phyloP scores from a whole-genome alignment of 2,113 vertebrate species.

The Epinephelus cyanopodus region DNA sequence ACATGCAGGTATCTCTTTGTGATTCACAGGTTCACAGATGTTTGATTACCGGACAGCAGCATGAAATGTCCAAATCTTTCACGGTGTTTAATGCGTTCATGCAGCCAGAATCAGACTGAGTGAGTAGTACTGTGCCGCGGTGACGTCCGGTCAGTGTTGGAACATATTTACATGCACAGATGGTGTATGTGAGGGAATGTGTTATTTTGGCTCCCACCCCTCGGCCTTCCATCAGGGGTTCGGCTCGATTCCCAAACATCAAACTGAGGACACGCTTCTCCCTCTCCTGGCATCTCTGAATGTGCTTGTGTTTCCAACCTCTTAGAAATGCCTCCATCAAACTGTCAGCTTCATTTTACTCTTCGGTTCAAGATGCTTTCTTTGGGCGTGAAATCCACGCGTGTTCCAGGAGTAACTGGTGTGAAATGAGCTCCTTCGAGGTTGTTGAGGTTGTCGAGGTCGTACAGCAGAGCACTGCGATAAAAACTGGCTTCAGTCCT shows the following conservation, averaged over 20 bases:
- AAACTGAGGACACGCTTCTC: conserved; percentile 11
- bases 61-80: background rate
- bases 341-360: conserved; percentile 18
- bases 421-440: conserved; percentile 2
- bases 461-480: background rate
- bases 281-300: conserved; percentile 26
- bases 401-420: background rate
- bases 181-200: conserved; percentile 44
- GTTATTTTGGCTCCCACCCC: conserved; percentile 43
- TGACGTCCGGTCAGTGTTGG: conserved; percentile 5
- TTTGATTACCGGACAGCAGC: background rate
- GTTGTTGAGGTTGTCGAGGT: background rate
- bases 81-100: background rate
- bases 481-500: background rate
- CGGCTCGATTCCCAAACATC: conserved; percentile 44
- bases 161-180: conserved; percentile 50
- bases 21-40: too few species aligned
- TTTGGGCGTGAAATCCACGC: background rate
- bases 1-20: background rate
- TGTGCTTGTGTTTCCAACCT: conserved; percentile 15
- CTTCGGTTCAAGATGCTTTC: conserved; percentile 10
- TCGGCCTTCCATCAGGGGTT: conserved; percentile 27
- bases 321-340: conserved; percentile 13
- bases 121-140: conserved; percentile 1
- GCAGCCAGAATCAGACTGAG: background rate